These are phyloP conservation scores for Gila robusta DNA, from an alignment of 2,797 vertebrate species.

Conservation along the genomic window DNA sequence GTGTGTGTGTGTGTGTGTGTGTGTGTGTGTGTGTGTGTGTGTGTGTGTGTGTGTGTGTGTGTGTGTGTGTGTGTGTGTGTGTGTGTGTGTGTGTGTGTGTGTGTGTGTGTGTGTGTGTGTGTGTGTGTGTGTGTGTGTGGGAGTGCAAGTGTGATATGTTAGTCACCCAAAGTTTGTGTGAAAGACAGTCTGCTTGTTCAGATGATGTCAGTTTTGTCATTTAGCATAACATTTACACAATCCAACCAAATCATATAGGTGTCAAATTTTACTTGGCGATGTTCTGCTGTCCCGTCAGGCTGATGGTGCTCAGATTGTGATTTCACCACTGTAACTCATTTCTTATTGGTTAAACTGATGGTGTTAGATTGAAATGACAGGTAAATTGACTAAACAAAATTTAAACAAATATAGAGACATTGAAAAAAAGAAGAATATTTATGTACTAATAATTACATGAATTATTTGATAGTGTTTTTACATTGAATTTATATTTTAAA, in stretches of 20 bases:
- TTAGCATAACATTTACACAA: too few relatives aligned
- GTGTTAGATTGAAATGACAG: background rate
- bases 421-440: too few relatives aligned
- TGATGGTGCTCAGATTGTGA: background rate
- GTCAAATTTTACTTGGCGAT: background rate
- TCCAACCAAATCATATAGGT: background rate
- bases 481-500: background rate
- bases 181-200: too few relatives aligned
- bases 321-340: background rate
- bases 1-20: background rate
- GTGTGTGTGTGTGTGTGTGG: too few relatives aligned
- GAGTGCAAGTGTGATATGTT: too few relatives aligned
- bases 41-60: background rate
- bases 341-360: background rate
- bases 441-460: too few relatives aligned
- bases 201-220: too few relatives aligned
- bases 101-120: background rate
- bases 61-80: too few relatives aligned
- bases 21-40: background rate
- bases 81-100: background rate
- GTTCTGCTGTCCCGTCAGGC: background rate
- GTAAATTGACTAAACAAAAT: background rate
- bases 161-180: too few relatives aligned
- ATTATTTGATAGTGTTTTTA: background rate
- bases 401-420: background rate